phyloP scores from a whole-genome alignment of 2,113 vertebrate species.

The Machaerirhynchus nigripectus region DNA sequence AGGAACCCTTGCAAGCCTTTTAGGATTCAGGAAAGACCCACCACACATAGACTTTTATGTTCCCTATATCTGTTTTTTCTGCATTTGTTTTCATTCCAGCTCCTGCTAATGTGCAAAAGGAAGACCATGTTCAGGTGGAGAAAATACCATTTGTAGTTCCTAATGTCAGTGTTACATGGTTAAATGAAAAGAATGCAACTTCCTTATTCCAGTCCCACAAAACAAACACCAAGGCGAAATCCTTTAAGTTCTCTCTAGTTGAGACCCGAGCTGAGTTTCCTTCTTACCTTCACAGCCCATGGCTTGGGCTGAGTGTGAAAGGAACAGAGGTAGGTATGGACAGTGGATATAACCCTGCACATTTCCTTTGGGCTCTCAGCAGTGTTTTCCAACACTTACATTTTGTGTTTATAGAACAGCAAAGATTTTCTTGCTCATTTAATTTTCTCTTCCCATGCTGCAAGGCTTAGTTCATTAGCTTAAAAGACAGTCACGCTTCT shows the following conservation, averaged over 20 bases:
- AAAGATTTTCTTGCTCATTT: background rate
- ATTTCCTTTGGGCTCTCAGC: background rate
- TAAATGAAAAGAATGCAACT: background rate
- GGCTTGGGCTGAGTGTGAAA: background rate
- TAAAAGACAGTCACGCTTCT: background rate
- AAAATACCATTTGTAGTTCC: background rate
- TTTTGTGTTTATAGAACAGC: background rate
- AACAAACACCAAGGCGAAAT: background rate
- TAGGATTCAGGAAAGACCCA: background rate
- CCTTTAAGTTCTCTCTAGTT: background rate
- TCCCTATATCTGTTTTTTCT: background rate
- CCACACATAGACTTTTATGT: background rate
- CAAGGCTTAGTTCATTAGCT: conserved; percentile 3
- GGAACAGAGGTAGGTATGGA: background rate
- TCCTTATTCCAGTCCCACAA: background rate
- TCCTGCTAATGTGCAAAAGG: background rate
- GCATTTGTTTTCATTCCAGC: background rate
- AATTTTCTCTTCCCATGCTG: background rate
- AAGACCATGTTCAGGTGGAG: background rate
- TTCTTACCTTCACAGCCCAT: background rate
- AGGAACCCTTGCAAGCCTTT: background rate
- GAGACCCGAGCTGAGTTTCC: background rate
- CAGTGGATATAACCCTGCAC: background rate
- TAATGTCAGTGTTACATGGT: background rate
- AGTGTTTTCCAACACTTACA: background rate